Evolutionary conservation across 1,140 invertebrate species (phyloP).

Genomic region (Dreissena polymorpha): DNA sequence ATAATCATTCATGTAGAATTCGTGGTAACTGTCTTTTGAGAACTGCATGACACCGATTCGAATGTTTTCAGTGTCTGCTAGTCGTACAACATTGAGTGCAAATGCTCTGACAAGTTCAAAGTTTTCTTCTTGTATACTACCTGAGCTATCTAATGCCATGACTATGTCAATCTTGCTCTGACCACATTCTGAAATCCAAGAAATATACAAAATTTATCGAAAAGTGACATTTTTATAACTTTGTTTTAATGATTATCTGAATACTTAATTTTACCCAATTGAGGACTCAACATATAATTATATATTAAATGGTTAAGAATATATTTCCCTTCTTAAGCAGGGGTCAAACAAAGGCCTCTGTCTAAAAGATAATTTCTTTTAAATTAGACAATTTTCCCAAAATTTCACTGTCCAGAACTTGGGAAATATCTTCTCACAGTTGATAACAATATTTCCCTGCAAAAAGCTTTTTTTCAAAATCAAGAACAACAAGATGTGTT

Average conservation of each 20-base stretch:
- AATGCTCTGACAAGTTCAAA: constrained; percentile 19
- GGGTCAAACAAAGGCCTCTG: not conserved
- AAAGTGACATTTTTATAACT: not conserved
- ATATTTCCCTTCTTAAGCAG: no score
- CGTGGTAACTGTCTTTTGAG: not conserved
- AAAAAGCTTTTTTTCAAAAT: no score
- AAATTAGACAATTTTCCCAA: no score
- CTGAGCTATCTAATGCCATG: constrained; percentile 24
- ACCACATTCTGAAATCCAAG: constrained; percentile 19
- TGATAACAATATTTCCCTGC: no score
- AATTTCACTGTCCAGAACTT: no score
- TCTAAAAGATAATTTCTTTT: no score
- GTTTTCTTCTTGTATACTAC: constrained; percentile 19
- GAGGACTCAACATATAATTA: not conserved
- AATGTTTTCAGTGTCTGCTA: constrained; percentile 26
- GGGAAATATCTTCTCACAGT: no score
- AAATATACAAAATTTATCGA: not conserved
- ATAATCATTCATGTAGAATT: constrained; percentile 16
- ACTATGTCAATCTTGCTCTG: constrained; percentile 18
- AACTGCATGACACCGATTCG: constrained; percentile 28
- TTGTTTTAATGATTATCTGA: not conserved
- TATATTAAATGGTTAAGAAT: not conserved
- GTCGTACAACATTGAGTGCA: not conserved
- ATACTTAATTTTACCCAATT: not conserved
- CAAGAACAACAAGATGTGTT: no score